Evolutionary conservation across 2,888 invertebrate genomes (phyloP).

Genomic region (Coremacera marginata): DNA sequence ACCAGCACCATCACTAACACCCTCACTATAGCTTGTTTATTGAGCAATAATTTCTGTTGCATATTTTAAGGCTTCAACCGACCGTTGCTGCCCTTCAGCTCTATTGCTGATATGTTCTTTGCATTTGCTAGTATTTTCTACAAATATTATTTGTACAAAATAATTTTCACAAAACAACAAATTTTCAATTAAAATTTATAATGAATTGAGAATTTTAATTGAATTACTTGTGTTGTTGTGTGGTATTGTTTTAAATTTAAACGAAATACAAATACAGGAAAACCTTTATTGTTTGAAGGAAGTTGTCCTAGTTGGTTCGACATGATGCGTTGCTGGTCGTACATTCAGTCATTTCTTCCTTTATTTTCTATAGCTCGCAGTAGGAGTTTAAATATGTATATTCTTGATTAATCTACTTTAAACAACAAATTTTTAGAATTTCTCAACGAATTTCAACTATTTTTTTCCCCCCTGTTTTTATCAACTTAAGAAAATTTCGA

Average conservation of each 20-base stretch:
- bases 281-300: no score
- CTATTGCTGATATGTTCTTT: neutral
- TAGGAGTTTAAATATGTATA: no score
- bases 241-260: neutral
- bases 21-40: neutral
- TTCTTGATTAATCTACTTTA: no score
- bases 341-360: no score
- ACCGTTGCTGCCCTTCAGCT: neutral
- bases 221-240: neutral
- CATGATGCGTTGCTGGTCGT: no score
- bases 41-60: neutral
- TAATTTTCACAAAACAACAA: neutral
- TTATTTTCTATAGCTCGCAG: no score
- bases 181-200: slow-evolving; percentile 15
- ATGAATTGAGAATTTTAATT: slow-evolving; percentile 6
- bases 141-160: slow-evolving; percentile 13
- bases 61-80: neutral
- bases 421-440: no score
- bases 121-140: neutral
- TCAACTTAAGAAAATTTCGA: no score
- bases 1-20: neutral
- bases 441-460: no score
- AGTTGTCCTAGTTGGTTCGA: no score
- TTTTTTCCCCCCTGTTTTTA: no score
- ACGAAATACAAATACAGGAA: no score